Evolutionary conservation across 2,797 vertebrate genomes (phyloP).

Genomic region (Odontamblyopus lacepedii): DNA sequence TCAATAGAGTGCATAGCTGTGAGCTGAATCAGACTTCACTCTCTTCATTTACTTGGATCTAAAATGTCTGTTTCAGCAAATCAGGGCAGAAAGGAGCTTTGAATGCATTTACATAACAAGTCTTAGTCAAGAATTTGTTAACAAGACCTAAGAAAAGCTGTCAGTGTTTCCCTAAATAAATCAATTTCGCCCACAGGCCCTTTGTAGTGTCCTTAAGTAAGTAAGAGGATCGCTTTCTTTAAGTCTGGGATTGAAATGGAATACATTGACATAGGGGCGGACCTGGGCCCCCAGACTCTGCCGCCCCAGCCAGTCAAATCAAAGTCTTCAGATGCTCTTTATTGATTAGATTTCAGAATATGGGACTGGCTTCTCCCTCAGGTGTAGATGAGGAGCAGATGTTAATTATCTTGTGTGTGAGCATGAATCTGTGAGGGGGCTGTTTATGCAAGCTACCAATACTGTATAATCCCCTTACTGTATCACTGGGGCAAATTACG

Average conservation of each 20-base stretch:
- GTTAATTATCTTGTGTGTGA: conserved; percentile 73
- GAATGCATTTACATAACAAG: conserved; percentile 53
- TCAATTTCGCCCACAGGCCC: conserved; percentile 63
- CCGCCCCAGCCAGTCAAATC: conserved; percentile 71
- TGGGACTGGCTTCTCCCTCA: conserved; percentile 72
- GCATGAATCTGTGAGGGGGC: conserved; percentile 17
- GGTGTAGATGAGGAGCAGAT: conserved; percentile 77
- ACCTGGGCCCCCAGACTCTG: conserved; percentile 38
- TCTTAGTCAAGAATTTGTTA: conserved; percentile 65
- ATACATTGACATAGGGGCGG: conserved; percentile 73
- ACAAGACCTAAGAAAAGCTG: conserved; percentile 45
- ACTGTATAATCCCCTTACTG: conserved; percentile 37
- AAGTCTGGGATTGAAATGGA: conserved; percentile 76
- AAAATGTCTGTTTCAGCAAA: conserved; percentile 30
- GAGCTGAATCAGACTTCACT: conserved; percentile 7
- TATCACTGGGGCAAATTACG: conserved; percentile 39
- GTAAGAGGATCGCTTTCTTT: conserved; percentile 76
- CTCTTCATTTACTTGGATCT: conserved; percentile 6
- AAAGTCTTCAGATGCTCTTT: conserved; percentile 77
- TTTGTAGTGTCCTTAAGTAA: conserved; percentile 66
- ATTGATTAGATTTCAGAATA: conserved; percentile 80
- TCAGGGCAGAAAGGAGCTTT: conserved; percentile 20
- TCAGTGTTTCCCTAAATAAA: conserved; percentile 69
- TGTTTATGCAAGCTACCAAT: conserved; percentile 41
- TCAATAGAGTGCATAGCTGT: conserved; percentile 29